A percentile compares a stretch with the other conserved stretches of the same genome.
These are phyloP conservation scores for Patiria miniata DNA, from an alignment of 35 echinoderm and acorn worm genomes.

Conservation along the genomic window DNA sequence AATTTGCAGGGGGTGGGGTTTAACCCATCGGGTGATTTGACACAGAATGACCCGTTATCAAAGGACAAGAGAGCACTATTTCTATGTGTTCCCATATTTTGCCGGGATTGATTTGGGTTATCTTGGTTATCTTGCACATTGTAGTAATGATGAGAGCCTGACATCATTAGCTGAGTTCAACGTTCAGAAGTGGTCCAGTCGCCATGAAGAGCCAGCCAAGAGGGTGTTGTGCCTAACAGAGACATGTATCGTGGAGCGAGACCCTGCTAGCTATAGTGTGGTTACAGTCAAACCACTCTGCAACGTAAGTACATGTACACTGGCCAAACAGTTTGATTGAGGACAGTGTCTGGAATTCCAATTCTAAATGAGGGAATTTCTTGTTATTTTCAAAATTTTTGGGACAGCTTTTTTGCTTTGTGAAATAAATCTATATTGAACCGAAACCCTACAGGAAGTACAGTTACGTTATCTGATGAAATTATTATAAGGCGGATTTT, in stretches of 20 bases:
- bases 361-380: not conserved
- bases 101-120: too few species aligned
- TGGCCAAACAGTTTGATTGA: too few species aligned
- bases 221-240: constrained; percentile 88
- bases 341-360: not conserved
- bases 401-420: not conserved
- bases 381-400: not conserved
- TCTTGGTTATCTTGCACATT: not conserved
- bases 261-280: constrained; percentile 89
- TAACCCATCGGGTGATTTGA: too few species aligned
- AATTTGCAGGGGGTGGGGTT: too few species aligned
- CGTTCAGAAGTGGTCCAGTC: constrained; percentile 77
- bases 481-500: too few species aligned
- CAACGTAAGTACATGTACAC: constrained; percentile 77
- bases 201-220: constrained; percentile 70
- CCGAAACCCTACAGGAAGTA: too few species aligned
- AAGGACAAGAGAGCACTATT: too few species aligned
- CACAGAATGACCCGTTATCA: too few species aligned
- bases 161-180: constrained; percentile 95
- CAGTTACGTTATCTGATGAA: too few species aligned
- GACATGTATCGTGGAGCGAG: constrained; percentile 93
- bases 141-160: constrained; percentile 84
- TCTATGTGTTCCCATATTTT: too few species aligned
- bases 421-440: not conserved
- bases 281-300: constrained; percentile 90